phyloP scores from a whole-genome alignment of 2,113 vertebrate genomes.

The Oncorhynchus masou region DNA sequence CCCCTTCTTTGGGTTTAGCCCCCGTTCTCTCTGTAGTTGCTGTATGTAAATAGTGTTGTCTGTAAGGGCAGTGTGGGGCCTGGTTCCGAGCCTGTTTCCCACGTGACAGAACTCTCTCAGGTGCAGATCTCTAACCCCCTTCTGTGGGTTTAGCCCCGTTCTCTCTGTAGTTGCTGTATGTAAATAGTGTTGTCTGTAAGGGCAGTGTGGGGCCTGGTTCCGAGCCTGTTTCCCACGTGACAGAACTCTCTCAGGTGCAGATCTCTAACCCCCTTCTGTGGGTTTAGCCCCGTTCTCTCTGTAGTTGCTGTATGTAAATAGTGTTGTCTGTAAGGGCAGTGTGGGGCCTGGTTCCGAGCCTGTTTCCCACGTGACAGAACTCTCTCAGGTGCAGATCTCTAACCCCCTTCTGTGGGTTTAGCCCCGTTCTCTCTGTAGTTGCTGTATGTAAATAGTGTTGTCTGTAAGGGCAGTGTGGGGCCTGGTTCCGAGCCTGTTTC shows the following conservation, averaged over 20 bases:
- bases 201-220: constrained; percentile 30
- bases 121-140: constrained; percentile 68
- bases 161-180: too few relatives aligned
- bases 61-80: constrained; percentile 24
- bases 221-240: constrained; percentile 49
- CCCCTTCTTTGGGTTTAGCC: constrained; percentile 55
- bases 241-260: constrained; percentile 66
- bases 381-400: constrained; percentile 71
- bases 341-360: constrained; percentile 36
- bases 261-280: constrained; percentile 66
- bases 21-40: constrained; percentile 7
- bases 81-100: constrained; percentile 51
- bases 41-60: constrained; percentile 41
- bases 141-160: constrained; percentile 52
- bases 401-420: constrained; percentile 61
- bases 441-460: too few relatives aligned
- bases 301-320: too few relatives aligned
- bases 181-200: constrained; percentile 34
- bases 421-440: constrained; percentile 21
- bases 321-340: constrained; percentile 31
- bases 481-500: constrained; percentile 49
- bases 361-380: constrained; percentile 51
- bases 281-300: constrained; percentile 40
- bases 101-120: constrained; percentile 58
- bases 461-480: constrained; percentile 26